Evolutionary conservation across 2,113 vertebrate genomes (phyloP).

Genomic region (Acanthochromis polyacanthus): DNA sequence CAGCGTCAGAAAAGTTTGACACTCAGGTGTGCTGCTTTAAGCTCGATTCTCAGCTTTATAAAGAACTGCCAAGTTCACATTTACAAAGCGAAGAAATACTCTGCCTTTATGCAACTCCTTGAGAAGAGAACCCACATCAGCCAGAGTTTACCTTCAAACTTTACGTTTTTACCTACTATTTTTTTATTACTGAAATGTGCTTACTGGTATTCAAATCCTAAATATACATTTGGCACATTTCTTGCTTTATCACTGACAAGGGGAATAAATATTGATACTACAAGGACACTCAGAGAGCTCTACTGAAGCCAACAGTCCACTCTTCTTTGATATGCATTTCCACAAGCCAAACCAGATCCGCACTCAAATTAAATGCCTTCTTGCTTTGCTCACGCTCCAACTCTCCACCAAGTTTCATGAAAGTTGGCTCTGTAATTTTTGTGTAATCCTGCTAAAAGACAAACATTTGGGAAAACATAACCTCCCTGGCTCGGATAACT

Average conservation of each 20-base stretch:
- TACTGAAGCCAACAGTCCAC: too few relatives aligned
- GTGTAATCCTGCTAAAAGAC: too few relatives aligned
- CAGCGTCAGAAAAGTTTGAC: constrained; percentile 61
- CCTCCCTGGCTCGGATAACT: too few relatives aligned
- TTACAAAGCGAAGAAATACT: constrained; percentile 12
- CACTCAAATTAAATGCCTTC: too few relatives aligned
- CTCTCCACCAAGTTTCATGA: too few relatives aligned
- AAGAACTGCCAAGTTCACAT: constrained; percentile 31
- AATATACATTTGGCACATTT: not conserved
- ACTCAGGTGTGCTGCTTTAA: constrained; percentile 43
- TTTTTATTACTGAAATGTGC: not conserved
- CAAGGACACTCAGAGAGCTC: too few relatives aligned
- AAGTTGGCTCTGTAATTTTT: too few relatives aligned
- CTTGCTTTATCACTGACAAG: not conserved
- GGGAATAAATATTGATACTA: not conserved
- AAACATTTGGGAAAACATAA: too few relatives aligned
- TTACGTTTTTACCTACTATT: not conserved
- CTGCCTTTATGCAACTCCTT: not conserved
- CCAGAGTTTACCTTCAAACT: not conserved
- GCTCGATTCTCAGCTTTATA: constrained; percentile 38
- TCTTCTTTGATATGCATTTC: too few relatives aligned
- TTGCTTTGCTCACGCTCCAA: too few relatives aligned
- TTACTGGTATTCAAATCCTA: not conserved
- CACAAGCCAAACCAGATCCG: too few relatives aligned
- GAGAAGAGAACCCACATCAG: not conserved